Conservation (phyloP, 2,888 invertebrate genomes). For the Drosophila paranaensis region DNA sequence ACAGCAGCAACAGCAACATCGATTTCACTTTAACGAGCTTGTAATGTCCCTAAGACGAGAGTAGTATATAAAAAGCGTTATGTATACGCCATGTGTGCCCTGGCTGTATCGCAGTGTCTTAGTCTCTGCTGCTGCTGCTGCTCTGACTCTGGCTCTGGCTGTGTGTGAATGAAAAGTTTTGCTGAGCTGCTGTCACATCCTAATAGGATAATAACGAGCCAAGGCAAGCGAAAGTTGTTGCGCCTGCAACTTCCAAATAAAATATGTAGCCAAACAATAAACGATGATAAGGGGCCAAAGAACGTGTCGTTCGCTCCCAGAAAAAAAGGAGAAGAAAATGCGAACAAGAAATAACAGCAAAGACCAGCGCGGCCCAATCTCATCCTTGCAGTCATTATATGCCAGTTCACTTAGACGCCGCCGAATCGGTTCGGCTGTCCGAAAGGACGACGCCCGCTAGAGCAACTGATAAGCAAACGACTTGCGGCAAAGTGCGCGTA, state of each 20-base stretch:
- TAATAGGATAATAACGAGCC: constrained; percentile 80
- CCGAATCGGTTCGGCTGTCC: constrained; percentile 34
- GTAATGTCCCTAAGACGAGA: constrained; percentile 76
- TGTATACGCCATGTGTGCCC: constrained; percentile 70
- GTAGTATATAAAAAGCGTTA: constrained; percentile 77
- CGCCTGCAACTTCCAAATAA: constrained; percentile 70
- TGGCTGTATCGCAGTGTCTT: constrained; percentile 15
- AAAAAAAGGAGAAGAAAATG: background rate
- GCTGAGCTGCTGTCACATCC: constrained; percentile 74
- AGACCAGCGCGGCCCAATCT: constrained; percentile 9
- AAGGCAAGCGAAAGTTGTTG: constrained; percentile 73
- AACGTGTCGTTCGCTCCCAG: constrained; percentile 61
- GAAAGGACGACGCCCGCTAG: constrained; percentile 50
- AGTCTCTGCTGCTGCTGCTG: constrained; percentile 5
- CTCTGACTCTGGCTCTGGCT: constrained; percentile 24
- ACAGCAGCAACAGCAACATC: constrained; percentile 61
- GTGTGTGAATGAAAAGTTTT: constrained; percentile 70
- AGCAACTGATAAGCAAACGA: constrained; percentile 80
- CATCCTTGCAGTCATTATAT: constrained; percentile 36
- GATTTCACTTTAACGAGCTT: constrained; percentile 80
- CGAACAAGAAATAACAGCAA: background rate
- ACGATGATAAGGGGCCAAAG: constrained; percentile 77
- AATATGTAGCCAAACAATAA: constrained; percentile 74
- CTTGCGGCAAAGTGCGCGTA: constrained; percentile 75
- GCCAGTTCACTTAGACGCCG: constrained; percentile 58